Base-by-base conservation (phyloP, 2,888 invertebrate genomes). In the Eilema depressum region DNA sequence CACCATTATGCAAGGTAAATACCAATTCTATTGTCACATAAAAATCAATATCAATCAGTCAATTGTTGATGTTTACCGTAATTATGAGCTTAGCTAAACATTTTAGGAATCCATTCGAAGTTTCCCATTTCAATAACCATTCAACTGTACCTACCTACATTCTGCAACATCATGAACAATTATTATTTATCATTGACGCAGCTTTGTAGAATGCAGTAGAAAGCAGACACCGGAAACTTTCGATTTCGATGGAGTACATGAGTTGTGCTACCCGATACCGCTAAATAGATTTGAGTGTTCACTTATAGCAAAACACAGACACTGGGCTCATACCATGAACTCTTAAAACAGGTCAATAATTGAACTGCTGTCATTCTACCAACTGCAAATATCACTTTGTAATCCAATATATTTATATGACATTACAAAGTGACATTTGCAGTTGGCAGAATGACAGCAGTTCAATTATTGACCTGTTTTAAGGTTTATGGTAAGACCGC, bases 151-250 rank as follows among this genome's bases (percentile, higher is more conserved):
- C n/a, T n/a, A n/a, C n/a, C n/a, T n/a, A n/a, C 71, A 70, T 72
- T 68, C 20, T 81, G 77, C 77, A 59, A 23, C 47, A 71, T 81
- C 80, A 79, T 72, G 33, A 53, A 53, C 53, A 53, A 53, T 53
- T 53, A 53, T 53, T 53, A 53, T 68, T 63, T 72, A 71, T 71
- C 70, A 67, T 68, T 67, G 30, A 33, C 47, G 56, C 61, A 72
- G 47, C 59, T 41, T 75, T 73, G 66, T 65, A 70, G 71, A 74
- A 73, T 72, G 76, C 66, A 63, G 71, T 82, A 79, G 75, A 77
- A 82, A 82, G 82, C 80, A 79, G 73, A 77, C 68, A 79, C 62
- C 69, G 66, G 41, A 73, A 57, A 66, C 74, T 71, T 79, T 75
- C 64, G 57, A 70, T 62, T 71, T 76, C 53, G 47, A 41, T 53